These are phyloP conservation scores for Oreochromis niloticus DNA, from an alignment of 2,113 vertebrate genomes.

Conservation along the genomic window DNA sequence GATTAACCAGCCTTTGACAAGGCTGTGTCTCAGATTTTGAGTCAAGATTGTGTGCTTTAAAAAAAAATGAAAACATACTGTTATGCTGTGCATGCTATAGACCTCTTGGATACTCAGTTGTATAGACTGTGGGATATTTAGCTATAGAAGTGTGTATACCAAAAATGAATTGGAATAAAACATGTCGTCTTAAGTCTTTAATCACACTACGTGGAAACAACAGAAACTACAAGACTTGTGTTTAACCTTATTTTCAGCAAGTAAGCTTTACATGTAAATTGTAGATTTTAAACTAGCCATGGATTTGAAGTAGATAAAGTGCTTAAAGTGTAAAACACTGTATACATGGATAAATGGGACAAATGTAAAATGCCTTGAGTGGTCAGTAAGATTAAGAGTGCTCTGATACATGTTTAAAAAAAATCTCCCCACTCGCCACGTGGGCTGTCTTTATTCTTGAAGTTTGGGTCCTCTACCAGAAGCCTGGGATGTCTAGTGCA, in stretches of 20 bases:
- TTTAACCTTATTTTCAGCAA: neutral
- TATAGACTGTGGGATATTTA: neutral
- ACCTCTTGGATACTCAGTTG: neutral
- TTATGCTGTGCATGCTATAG: neutral
- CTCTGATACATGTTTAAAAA: neutral
- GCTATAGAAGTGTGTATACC: too few species aligned
- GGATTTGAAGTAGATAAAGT: neutral
- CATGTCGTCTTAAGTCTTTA: too few species aligned
- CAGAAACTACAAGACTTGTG: neutral
- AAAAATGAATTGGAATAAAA: too few species aligned
- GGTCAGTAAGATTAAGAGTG: neutral
- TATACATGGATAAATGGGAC: neutral
- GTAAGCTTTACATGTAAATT: neutral
- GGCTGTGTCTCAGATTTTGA: neutral
- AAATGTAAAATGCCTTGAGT: neutral
- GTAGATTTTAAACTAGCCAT: neutral
- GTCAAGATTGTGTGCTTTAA: neutral
- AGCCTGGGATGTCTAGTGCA: neutral
- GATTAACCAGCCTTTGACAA: neutral
- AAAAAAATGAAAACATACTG: neutral
- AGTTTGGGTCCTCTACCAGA: neutral
- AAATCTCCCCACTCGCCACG: neutral
- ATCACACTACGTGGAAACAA: too few species aligned
- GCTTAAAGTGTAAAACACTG: neutral
- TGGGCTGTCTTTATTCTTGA: neutral